These are phyloP conservation scores for Genyomyrus donnyi DNA, from an alignment of 2,113 vertebrate species.

Conservation along the genomic window DNA sequence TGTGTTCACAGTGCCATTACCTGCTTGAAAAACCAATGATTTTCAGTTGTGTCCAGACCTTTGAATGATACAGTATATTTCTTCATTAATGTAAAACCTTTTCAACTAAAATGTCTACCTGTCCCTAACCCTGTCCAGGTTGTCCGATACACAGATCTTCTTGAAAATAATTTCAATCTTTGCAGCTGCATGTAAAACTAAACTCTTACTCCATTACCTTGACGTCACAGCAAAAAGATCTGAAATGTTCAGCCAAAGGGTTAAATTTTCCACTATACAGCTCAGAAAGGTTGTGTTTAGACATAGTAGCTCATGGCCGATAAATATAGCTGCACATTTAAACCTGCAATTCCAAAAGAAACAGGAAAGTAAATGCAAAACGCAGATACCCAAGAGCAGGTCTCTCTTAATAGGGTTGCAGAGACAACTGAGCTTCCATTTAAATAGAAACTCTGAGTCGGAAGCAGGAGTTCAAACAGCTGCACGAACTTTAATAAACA, in stretches of 20 bases:
- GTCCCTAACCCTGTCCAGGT: neutral
- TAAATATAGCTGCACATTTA: neutral
- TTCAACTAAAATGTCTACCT: neutral
- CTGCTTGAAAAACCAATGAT: neutral
- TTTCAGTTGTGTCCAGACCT: neutral
- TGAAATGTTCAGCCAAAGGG: neutral
- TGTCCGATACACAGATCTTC: neutral
- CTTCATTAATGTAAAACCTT: neutral
- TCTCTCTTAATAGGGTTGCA: neutral
- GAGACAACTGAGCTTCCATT: slow-evolving; percentile 4
- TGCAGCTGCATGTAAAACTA: neutral
- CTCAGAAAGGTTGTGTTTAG: neutral
- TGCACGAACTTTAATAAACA: slow-evolving; percentile 3
- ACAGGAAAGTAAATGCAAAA: slow-evolving; percentile 5
- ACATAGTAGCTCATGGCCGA: neutral
- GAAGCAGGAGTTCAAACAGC: neutral
- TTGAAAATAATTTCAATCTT: neutral
- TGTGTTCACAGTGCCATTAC: neutral
- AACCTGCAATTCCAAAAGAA: neutral
- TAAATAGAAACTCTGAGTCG: neutral
- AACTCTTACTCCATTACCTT: neutral
- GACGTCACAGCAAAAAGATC: neutral
- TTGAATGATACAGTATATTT: neutral
- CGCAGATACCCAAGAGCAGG: neutral
- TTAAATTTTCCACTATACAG: neutral